Evolutionary conservation across 2,113 vertebrate species (phyloP), one percentile per base, ranked within the genome.

Genomic region (Hymenochirus boettgeri): DNA sequence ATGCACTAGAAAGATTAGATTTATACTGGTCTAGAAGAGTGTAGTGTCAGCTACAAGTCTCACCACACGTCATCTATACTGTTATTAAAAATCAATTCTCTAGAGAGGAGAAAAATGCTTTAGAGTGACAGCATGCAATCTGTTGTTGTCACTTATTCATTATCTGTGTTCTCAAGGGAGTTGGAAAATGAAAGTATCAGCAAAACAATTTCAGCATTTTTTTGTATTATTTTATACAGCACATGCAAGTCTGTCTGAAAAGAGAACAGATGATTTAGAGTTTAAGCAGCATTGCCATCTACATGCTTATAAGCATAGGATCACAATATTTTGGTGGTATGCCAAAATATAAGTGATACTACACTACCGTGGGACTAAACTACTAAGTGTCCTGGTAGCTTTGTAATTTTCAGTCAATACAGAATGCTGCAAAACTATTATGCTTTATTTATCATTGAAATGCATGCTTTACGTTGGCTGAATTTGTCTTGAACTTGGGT

Each of bases 41-140:
- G 73, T 71, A 12, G 64, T 85, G 85, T 85, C 83, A 83, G 79
- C 78, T 72, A 74, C 82, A 77, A 72, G 73, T 77, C 82, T 77
- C 9, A 52, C 83, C 77, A 76, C 76, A 48, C 80, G 86, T 86
- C 86, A 81, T 82, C 80, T 61, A 26, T 29, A 60, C 76, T 76
- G 76, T 84, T 89, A 87, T 85, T 87, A 86, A 85, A 85, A 86
- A 85, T 84, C 83, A 79, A 63, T 87, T 79, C 78, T 83, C 80
- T 51, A 29, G 75, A 72, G 74, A 75, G 72, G 71, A 67, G 39
- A 76, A 72, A 76, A 74, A 67, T 65, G 62, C 70, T 80, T 70
- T 73, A 1, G 1, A 62, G 69, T 74, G 76, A 81, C 80, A 82
- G 61, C 7, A 52, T 72, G 73, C 82, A 81, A 87, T 87, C 76